Evolutionary conservation across 2,113 vertebrate species (phyloP), one percentile per base, ranked within the genome.

Genomic region (Amia ocellicauda): DNA sequence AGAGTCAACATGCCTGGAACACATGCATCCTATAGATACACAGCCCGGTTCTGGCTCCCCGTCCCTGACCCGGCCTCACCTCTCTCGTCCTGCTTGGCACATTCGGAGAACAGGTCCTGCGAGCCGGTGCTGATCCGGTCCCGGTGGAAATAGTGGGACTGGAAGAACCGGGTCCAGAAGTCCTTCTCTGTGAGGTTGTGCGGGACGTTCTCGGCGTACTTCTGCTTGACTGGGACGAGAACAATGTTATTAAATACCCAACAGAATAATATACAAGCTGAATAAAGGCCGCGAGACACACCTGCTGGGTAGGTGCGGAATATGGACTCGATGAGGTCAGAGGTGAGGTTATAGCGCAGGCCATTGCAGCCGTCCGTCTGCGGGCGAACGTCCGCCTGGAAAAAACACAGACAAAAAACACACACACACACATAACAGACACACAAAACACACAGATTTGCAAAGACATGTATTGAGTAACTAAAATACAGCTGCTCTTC

Each of bases 111-210:
- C 59, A 99, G 92, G 73, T 99, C 97, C 82, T 99, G 96, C 26
- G 91, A 89, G 50, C 95, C 94, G 62, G 94, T 93, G 77, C 91
- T 98, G 68, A 98, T 89, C 52, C 96, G 91, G 75, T 99, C 97
- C 81, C 96, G 88, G 80, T 99, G 97, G 78, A 99, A 99, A 83
- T 99, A 99, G 84, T 99, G 97, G 60, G 96, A 99, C 85, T 99
- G 96, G 78, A 99, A 99, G 82, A 99, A 99, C 28, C 93, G 88
- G 1, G 96, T 99, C 96, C 97, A 99, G 85, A 99, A 99, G 76
- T 98, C 94, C 77, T 90, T 97, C 84, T 99, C 97, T 0, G 95
- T 96, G 89, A 99, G 86, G 78, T 88, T 94, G 77, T 98, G 95
- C 68, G 97, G 96, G 83, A 99, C 96, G 17, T 98, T 97, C 84